Evolutionary conservation across 2,797 vertebrate species (phyloP), one percentile per base, ranked within the genome.

Genomic region (Adrianichthys oophorus): DNA sequence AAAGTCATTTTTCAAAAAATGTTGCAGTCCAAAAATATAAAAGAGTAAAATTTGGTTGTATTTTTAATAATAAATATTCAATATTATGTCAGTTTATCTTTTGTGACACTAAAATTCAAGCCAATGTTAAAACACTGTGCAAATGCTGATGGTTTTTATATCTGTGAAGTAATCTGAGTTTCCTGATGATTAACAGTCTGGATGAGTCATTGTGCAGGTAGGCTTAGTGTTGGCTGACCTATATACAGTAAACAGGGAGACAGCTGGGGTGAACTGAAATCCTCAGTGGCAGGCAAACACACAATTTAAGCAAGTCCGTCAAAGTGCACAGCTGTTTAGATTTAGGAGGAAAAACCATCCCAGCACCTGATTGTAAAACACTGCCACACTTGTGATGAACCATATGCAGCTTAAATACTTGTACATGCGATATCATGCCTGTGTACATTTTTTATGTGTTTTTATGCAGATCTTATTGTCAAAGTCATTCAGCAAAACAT

Each of bases 401-500:
- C 37, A 55, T 17, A 44, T 37, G 41, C 8, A 52, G n/a, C 37
- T 8, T 23, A 45, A 15, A 47, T 47, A 2, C 6, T 24, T 65
- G 26, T 61, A 41, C 54, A 67, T 18, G 19, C 15, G 32, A 12
- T 16, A 26, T 24, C n/a, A 41, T 18, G 18, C 8, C 16, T 76
- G 1, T 53, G 1, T 48, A 24, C 29, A 5, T 78, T 52, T 72
- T 57, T 80, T 53, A 73, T 59, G 12, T 37, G 0, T 32, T 32
- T 37, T 37, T 12, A 57, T 79, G 10, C 83, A 93, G 92, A 93
- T 78, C 72, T 93, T 43, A 91, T 93, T 61, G 82, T 91, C n/a
- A 85, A 59, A 72, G 54, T 90, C 41, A 80, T 92, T 65, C 86
- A 92, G 56, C 85, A 93, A 78, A 92, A 92, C 79, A 89, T 87